A percentile compares a stretch with the other conserved stretches of the same genome.
These are phyloP conservation scores for Ceratosolen solmsi DNA, from an alignment of 1,140 invertebrate genomes.

Conservation along the genomic window DNA sequence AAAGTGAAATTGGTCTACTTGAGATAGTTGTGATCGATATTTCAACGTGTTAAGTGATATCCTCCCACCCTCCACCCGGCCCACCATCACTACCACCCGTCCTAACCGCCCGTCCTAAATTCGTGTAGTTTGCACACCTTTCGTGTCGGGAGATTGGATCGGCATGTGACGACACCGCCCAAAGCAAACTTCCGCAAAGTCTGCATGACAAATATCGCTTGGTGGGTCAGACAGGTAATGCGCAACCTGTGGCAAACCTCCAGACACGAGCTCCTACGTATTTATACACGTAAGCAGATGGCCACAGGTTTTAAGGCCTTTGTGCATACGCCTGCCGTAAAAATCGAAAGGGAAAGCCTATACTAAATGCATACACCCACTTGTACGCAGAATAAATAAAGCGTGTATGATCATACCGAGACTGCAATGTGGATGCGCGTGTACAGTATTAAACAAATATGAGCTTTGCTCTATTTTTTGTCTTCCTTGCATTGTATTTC, in stretches of 20 bases:
- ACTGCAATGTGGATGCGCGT: neutral
- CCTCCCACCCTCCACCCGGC: neutral
- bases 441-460: neutral
- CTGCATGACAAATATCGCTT: constrained; percentile 31
- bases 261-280: too few species aligned
- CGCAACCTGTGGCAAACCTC: neutral
- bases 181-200: constrained; percentile 20
- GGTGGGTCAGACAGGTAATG: neutral
- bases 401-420: neutral
- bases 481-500: neutral
- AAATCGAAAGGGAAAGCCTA: neutral
- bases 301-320: neutral
- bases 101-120: neutral
- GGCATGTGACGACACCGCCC: neutral
- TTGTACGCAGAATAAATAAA: neutral
- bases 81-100: neutral
- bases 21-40: neutral
- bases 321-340: neutral
- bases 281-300: neutral
- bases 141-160: neutral
- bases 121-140: constrained; percentile 10
- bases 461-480: neutral
- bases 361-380: neutral
- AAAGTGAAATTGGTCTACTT: neutral
- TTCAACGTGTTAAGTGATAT: constrained; percentile 8